Conservation (phyloP, 1,140 invertebrate species). For the Drosophila dunni region DNA sequence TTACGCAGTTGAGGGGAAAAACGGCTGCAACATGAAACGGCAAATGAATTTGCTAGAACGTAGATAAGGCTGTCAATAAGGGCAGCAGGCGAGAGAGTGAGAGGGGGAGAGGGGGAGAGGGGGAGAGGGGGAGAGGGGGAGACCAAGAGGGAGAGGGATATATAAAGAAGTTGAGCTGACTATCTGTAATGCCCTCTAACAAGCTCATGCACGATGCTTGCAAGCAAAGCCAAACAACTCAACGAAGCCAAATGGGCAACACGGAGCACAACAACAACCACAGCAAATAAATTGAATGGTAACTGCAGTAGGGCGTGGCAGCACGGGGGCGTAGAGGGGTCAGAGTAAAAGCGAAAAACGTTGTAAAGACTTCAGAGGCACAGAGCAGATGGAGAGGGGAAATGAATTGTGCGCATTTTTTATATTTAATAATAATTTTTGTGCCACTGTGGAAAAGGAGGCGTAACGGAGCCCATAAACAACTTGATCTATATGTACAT, state of each 20-base stretch:
- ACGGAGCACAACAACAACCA: background rate
- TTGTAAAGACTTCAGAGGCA: too few relatives aligned
- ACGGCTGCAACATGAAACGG: background rate
- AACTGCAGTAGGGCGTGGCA: background rate
- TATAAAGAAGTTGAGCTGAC: background rate
- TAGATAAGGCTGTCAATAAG: too few relatives aligned
- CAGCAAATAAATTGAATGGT: slow-evolving; percentile 23
- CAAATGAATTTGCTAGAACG: slow-evolving; percentile 5
- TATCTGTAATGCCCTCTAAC: slow-evolving; percentile 25
- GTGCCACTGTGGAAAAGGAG: too few relatives aligned
- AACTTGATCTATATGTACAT: too few relatives aligned
- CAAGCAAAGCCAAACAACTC: slow-evolving; percentile 13
- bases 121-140: too few relatives aligned
- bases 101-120: background rate
- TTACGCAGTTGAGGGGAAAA: slow-evolving; percentile 1
- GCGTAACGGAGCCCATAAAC: too few relatives aligned
- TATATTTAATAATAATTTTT: too few relatives aligned
- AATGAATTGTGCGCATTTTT: too few relatives aligned
- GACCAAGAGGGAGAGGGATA: background rate
- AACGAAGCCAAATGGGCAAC: slow-evolving; percentile 4
- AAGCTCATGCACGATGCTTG: slow-evolving; percentile 3
- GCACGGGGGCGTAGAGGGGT: background rate
- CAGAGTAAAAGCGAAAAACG: too few relatives aligned
- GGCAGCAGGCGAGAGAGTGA: background rate
- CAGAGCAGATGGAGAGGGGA: too few relatives aligned